Conservation (phyloP, 2,888 invertebrate species). For the Tigriopus californicus region DNA sequence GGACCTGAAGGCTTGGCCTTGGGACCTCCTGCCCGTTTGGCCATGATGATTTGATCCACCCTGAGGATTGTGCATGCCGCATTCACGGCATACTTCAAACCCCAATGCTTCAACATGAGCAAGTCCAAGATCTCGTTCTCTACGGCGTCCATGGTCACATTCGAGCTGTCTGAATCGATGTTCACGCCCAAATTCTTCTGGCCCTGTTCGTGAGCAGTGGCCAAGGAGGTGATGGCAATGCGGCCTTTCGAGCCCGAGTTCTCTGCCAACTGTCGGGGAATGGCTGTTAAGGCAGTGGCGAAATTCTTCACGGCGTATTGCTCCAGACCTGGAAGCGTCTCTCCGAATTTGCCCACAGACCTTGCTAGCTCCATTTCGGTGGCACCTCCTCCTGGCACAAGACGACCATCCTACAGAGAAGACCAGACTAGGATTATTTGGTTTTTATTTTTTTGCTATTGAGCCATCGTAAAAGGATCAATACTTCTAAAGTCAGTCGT, state of each 20-base stretch:
- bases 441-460: too few species aligned
- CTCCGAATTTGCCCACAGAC: slow-evolving; percentile 64
- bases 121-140: slow-evolving; percentile 45
- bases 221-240: slow-evolving; percentile 66
- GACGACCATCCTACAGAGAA: slow-evolving; percentile 31
- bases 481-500: too few species aligned
- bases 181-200: slow-evolving; percentile 65
- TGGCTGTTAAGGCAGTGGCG: slow-evolving; percentile 55
- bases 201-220: slow-evolving; percentile 80
- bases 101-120: slow-evolving; percentile 74
- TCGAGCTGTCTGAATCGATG: slow-evolving; percentile 42
- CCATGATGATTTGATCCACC: slow-evolving; percentile 96
- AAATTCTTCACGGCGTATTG: slow-evolving; percentile 51
- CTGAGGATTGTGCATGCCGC: slow-evolving; percentile 79
- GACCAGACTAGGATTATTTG: background rate
- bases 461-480: too few species aligned
- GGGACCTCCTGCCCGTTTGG: slow-evolving; percentile 87
- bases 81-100: slow-evolving; percentile 78
- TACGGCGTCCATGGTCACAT: slow-evolving; percentile 14
- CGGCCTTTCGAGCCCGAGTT: slow-evolving; percentile 80
- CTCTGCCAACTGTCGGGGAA: slow-evolving; percentile 81
- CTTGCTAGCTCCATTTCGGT: slow-evolving; percentile 81
- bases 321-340: slow-evolving; percentile 78
- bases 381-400: slow-evolving; percentile 86
- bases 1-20: slow-evolving; percentile 40